Evolutionary conservation across 1,140 invertebrate species (phyloP).

Genomic region (Triops cancriformis): DNA sequence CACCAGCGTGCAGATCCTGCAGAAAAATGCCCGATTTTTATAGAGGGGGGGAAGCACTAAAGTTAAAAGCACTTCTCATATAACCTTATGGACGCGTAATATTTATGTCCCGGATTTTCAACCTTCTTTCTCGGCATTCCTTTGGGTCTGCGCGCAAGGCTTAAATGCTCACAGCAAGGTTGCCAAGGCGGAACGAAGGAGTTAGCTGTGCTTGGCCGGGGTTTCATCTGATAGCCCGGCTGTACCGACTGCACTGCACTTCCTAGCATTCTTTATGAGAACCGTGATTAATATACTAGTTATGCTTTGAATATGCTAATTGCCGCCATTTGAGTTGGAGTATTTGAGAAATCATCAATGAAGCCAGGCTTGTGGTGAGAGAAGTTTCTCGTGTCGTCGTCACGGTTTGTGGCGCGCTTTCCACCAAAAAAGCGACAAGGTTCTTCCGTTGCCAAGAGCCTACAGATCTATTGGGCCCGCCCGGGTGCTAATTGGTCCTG

Average conservation of each 20-base stretch:
- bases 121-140: neutral
- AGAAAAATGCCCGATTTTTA: neutral
- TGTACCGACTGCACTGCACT: neutral
- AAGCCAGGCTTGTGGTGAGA: neutral
- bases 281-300: too few relatives aligned
- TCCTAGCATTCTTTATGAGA: neutral
- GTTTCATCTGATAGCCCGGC: neutral
- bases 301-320: too few relatives aligned
- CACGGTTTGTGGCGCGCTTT: neutral
- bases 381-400: neutral
- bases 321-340: neutral
- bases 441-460: neutral
- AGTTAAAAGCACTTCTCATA: neutral
- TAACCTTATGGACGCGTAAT: neutral
- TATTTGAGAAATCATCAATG: neutral
- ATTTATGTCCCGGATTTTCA: neutral
- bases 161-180: constrained; percentile 9
- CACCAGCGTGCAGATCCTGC: too few relatives aligned
- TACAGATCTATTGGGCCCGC: neutral
- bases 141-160: neutral
- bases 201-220: neutral
- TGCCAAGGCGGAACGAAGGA: neutral
- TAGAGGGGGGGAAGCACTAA: neutral
- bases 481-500: constrained; percentile 4
- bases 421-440: neutral